phyloP scores from a whole-genome alignment of 2,113 vertebrate genomes.

The Nothobranchius kuhntae region DNA sequence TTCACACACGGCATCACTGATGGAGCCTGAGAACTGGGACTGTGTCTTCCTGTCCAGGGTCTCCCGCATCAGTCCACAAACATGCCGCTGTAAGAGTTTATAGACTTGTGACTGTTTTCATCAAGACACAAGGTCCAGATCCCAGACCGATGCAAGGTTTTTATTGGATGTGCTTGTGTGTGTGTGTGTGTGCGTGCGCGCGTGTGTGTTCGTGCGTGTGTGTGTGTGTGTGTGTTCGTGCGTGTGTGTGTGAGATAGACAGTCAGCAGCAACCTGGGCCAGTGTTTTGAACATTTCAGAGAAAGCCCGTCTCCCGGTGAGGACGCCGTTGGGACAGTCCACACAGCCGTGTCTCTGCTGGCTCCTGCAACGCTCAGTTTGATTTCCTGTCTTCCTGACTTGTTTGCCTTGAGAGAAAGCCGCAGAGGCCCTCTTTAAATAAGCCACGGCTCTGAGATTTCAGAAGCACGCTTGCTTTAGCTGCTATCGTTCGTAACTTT shows the following conservation, averaged over 20 bases:
- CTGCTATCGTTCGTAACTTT: conserved; percentile 4
- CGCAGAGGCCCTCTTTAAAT: conserved; percentile 23
- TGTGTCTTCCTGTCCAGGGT: background rate
- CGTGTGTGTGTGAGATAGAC: background rate
- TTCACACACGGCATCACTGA: too few species aligned
- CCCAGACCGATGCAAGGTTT: too few species aligned
- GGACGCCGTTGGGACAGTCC: conserved; percentile 39
- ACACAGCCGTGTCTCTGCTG: conserved; percentile 35
- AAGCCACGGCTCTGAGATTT: conserved; percentile 10
- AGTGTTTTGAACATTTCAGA: conserved; percentile 47
- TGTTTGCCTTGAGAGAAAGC: conserved; percentile 35
- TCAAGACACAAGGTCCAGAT: too few species aligned
- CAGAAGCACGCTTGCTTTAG: conserved; percentile 21
- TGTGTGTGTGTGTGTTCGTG: too few species aligned
- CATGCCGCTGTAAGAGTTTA: too few species aligned
- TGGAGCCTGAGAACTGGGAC: too few species aligned
- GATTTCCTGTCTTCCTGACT: conserved; percentile 40
- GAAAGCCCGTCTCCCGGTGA: conserved; percentile 34
- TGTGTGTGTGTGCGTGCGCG: too few species aligned
- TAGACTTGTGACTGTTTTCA: too few species aligned
- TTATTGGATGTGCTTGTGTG: too few species aligned
- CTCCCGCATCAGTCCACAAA: too few species aligned
- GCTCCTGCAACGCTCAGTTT: conserved; percentile 28
- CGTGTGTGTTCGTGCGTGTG: too few species aligned
- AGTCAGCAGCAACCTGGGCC: conserved; percentile 29